Percentiles rank a stretch among this genome's conserved stretches.
These are phyloP conservation scores for Syrista parreyssii DNA, from an alignment of 2,888 invertebrate genomes.

Conservation along the genomic window DNA sequence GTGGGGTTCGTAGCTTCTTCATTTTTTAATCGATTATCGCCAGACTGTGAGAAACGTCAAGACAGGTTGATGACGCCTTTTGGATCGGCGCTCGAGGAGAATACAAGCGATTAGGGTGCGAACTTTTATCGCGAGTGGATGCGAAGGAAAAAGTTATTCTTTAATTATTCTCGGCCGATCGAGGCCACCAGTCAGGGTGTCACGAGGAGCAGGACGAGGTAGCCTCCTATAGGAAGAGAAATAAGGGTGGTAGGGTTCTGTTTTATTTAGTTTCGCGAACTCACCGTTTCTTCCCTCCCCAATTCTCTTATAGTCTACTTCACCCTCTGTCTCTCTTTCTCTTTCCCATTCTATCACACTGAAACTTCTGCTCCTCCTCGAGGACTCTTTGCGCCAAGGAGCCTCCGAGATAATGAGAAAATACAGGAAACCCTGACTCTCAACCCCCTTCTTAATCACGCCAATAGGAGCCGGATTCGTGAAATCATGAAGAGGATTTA, in stretches of 20 bases:
- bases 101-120: too few relatives aligned
- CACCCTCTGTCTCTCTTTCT: conserved; percentile 4
- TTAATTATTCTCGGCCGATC: conserved; percentile 11
- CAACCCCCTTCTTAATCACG: conserved; percentile 38
- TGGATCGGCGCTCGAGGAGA: too few relatives aligned
- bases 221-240: neutral
- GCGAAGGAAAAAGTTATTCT: neutral
- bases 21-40: conserved; percentile 43
- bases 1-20: too few relatives aligned
- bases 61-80: too few relatives aligned
- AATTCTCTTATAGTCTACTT: neutral
- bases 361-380: conserved; percentile 15
- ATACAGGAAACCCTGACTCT: conserved; percentile 41
- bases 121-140: too few relatives aligned
- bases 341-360: neutral
- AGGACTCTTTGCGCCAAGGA: conserved; percentile 6
- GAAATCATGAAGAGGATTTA: conserved; percentile 38
- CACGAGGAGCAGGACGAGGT: conserved; percentile 3
- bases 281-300: conserved; percentile 8
- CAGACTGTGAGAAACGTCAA: too few relatives aligned
- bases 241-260: conserved; percentile 20
- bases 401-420: conserved; percentile 48
- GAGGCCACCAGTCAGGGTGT: conserved; percentile 17
- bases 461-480: conserved; percentile 37
- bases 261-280: conserved; percentile 37